Percentiles rank a stretch among this genome's conserved stretches.
These are phyloP conservation scores for Cichladusa arquata DNA, from an alignment of 2,113 vertebrate species.

Conservation along the genomic window DNA sequence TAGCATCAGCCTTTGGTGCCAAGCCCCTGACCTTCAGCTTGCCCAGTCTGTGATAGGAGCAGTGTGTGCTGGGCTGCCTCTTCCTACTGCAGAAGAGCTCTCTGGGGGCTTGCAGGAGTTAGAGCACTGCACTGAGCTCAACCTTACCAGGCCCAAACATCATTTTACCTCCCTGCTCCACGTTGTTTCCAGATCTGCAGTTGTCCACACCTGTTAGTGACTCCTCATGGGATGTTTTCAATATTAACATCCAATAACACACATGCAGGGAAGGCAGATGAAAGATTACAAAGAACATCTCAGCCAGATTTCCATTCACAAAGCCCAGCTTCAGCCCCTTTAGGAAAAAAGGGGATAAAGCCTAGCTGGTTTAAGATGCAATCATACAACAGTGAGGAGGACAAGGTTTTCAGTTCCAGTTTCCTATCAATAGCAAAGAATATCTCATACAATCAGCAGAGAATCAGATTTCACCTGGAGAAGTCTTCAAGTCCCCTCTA, in stretches of 20 bases:
- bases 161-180: background rate
- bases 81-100: background rate
- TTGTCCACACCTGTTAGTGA: background rate
- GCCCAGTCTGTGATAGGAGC: background rate
- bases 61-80: background rate
- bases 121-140: background rate
- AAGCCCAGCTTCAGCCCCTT: background rate
- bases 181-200: background rate
- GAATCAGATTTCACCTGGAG: background rate
- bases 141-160: background rate
- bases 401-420: background rate
- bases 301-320: background rate
- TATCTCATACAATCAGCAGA: fast-evolving
- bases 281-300: background rate
- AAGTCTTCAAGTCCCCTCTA: background rate
- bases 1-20: background rate
- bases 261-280: background rate
- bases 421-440: background rate
- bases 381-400: background rate
- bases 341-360: background rate
- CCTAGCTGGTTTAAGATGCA: background rate
- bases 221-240: background rate
- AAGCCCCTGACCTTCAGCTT: background rate
- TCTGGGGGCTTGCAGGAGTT: background rate
- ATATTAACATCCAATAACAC: background rate